Evolutionary conservation across 2,888 invertebrate species (phyloP).

Genomic region (Pyrrhosoma nymphula): DNA sequence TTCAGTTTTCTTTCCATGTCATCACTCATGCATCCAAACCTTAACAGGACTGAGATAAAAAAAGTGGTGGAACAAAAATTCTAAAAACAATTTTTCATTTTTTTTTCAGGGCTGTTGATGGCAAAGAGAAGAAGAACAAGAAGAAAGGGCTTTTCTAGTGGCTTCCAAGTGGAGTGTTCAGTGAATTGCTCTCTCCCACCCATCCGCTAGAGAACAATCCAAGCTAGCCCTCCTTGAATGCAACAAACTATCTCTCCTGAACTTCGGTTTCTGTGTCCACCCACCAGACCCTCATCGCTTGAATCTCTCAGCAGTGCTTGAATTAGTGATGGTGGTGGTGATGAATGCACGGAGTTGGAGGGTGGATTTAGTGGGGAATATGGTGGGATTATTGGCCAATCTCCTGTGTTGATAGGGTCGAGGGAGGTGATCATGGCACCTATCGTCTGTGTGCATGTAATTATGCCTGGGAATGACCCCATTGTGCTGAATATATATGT

Average conservation of each 20-base stretch:
- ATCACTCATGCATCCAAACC: no score
- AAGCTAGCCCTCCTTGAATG: constrained; percentile 47
- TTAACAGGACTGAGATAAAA: no score
- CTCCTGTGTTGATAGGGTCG: neutral
- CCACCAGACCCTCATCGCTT: constrained; percentile 12
- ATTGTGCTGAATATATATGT: neutral
- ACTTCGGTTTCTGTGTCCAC: constrained; percentile 10
- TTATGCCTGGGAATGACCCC: neutral
- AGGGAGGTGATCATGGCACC: neutral
- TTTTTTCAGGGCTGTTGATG: constrained; percentile 87
- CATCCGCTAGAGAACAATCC: constrained; percentile 29
- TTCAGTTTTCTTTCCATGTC: no score
- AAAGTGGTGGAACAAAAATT: no score
- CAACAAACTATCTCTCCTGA: constrained; percentile 10
- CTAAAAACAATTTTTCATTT: constrained; percentile 76
- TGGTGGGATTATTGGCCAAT: neutral
- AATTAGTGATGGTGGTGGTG: neutral
- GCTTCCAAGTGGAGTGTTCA: constrained; percentile 48
- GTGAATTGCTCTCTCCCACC: neutral
- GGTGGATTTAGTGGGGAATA: constrained; percentile 8
- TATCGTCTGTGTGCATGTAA: neutral
- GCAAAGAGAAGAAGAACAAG: constrained; percentile 93
- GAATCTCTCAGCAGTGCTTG: neutral
- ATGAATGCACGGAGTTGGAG: neutral
- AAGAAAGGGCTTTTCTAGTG: constrained; percentile 91